Percentiles rank a stretch among this genome's conserved stretches.
phyloP scores from a whole-genome alignment of 30 jellyfish, hydroid and myxozoan genomes.

The Sanderia malayensis region DNA sequence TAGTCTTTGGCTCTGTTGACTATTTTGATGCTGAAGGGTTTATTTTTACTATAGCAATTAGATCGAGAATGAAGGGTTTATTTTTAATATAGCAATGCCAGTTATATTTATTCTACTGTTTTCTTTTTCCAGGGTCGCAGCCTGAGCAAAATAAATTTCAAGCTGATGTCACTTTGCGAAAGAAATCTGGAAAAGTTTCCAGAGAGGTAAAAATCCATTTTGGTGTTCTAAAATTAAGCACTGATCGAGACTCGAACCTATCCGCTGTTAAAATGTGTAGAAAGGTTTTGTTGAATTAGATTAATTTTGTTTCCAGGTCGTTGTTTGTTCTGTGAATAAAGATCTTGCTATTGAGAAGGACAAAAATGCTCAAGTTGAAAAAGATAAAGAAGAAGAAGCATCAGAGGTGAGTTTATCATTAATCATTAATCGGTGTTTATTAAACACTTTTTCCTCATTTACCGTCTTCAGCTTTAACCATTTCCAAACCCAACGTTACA shows the following conservation, averaged over 20 bases:
- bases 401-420: not conserved
- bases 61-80: no score
- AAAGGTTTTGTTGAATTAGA: no score
- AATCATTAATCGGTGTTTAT: no score
- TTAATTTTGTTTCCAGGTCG: not conserved
- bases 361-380: slow-evolving; percentile 1
- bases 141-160: not conserved
- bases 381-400: not conserved
- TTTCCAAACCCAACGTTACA: no score
- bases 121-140: not conserved
- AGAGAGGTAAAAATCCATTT: slow-evolving; percentile 46
- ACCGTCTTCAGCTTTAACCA: no score
- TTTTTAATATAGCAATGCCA: not conserved
- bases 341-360: not conserved
- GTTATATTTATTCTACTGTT: no score
- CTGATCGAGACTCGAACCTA: no score
- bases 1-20: no score
- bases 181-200: slow-evolving; percentile 64
- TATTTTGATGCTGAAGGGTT: not conserved
- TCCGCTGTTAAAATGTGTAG: no score
- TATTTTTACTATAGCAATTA: no score
- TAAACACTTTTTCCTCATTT: no score
- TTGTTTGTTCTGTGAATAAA: not conserved
- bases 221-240: no score
- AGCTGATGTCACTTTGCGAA: slow-evolving; percentile 41